Base-by-base conservation (phyloP, 2,888 invertebrate genomes). In the Agapostemon virescens region DNA sequence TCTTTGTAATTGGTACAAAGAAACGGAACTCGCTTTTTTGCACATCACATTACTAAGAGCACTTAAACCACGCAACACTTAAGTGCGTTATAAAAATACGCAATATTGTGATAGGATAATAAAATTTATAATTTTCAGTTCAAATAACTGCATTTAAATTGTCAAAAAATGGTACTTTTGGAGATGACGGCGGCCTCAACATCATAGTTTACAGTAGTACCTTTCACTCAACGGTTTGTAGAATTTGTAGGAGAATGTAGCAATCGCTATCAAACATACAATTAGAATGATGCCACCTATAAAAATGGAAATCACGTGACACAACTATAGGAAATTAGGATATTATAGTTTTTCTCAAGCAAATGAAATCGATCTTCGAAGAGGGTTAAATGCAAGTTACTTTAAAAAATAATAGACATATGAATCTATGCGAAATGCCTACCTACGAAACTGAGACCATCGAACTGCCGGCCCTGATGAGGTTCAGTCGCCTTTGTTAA, bases 191-290 rank as follows among this genome's bases (percentile, higher is more conserved):
- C 20, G 36, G 78, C 88, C 85, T 86, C 88, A 85, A 82, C 89
- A 86, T 96, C 96, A 98, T 92, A 98, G 95, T 81, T 97, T 97
- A 90, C 97, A 97, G 93, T 98, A 98, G 93, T 97, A 97, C 87
- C 96, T 95, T 92, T 97, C 97, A 78, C 96, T 96, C 90, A 96
- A 95, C 82, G 97, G 96, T 93, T 96, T 97, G 94, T 97, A 98
- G 93, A 97, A 97, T 92, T 97, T 97, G 94, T 96, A 96, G 52
- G 96, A 96, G 89, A 98, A 96, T 93, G 96, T 95, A 3, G 96
- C 95, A 77, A 98, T 96, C 15, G 96, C 97, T 74, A 97, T 94
- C 30, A 98, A 92, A 45, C 97, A 97, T 33, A 96, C 93, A 13
- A 97, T 95, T 78, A 98, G 93, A 40, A 98, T 96, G 81, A 98